Conservation (phyloP, 2,888 invertebrate genomes). For the Mongoloraphidia duomilia region DNA sequence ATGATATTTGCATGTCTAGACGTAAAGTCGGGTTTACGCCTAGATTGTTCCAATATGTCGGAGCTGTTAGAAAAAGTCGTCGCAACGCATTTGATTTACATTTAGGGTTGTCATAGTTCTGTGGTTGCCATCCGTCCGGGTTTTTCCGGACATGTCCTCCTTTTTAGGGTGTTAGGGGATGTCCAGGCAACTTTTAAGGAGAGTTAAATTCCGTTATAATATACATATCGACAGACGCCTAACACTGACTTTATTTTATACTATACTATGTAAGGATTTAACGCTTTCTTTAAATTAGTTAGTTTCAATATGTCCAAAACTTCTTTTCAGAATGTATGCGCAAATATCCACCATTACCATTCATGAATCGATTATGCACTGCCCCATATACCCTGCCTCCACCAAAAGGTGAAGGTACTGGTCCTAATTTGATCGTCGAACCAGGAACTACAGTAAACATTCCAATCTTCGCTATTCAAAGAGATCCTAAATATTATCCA, state of each 20-base stretch:
- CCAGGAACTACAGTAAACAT: background rate
- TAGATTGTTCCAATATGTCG: too few species aligned
- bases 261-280: background rate
- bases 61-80: too few species aligned
- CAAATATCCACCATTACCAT: slow-evolving; percentile 21
- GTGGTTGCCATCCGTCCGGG: too few species aligned
- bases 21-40: too few species aligned
- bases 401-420: slow-evolving; percentile 10
- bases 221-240: background rate
- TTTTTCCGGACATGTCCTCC: too few species aligned
- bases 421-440: slow-evolving; percentile 1
- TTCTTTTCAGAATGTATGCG: slow-evolving; percentile 20
- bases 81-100: too few species aligned
- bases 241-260: background rate
- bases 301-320: background rate
- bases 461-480: background rate
- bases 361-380: slow-evolving; percentile 18
- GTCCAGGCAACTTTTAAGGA: too few species aligned
- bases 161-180: too few species aligned
- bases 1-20: too few species aligned
- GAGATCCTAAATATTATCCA: slow-evolving; percentile 1
- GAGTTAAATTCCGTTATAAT: too few species aligned
- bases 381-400: slow-evolving; percentile 15
- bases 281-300: slow-evolving; percentile 6
- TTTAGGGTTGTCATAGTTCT: too few species aligned